A percentile compares a stretch with the other conserved stretches of the same genome.
phyloP scores from a whole-genome alignment of 2,113 vertebrate genomes.

The Chloroceryle aenea region DNA sequence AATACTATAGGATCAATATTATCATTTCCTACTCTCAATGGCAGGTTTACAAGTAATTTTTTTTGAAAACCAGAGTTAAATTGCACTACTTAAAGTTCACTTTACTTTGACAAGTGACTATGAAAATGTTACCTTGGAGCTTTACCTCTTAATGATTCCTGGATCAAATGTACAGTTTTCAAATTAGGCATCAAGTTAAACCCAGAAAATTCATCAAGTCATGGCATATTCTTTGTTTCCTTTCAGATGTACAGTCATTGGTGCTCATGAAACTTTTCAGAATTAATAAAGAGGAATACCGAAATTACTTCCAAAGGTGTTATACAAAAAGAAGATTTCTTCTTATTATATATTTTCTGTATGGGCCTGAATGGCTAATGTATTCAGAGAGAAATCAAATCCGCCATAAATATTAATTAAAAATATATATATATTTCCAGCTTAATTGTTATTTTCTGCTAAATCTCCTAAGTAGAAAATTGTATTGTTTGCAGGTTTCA shows the following conservation, averaged over 20 bases:
- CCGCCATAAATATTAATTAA: background rate
- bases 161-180: background rate
- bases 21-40: background rate
- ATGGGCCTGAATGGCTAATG: background rate
- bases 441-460: background rate
- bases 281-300: background rate
- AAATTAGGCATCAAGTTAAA: background rate
- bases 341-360: background rate
- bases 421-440: background rate
- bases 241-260: background rate
- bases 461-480: background rate
- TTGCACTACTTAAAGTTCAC: background rate
- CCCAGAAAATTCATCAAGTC: background rate
- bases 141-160: background rate
- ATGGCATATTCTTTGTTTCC: background rate
- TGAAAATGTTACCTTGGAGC: background rate
- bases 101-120: background rate
- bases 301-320: background rate
- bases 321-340: background rate
- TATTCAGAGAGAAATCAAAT: background rate
- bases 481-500: background rate
- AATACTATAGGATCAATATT: background rate
- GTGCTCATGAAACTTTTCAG: background rate
- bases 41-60: background rate
- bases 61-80: background rate